A percentile compares a stretch with the other conserved stretches of the same genome.
Conservation (phyloP, 1,140 invertebrate genomes). For the Drosophila sulfurigaster region DNA sequence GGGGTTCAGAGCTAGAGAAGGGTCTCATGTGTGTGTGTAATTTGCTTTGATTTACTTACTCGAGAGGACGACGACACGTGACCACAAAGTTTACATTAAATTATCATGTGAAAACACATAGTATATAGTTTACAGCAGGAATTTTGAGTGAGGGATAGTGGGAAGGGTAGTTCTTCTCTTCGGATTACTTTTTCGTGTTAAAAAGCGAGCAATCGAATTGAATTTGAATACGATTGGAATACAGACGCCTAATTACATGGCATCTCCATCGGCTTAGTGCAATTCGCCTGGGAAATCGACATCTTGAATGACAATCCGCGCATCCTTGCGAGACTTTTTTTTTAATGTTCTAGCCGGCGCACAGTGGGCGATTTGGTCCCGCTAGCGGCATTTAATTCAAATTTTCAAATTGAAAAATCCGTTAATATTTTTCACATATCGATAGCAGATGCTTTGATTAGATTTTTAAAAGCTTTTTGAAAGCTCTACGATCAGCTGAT, state of each 20-base stretch:
- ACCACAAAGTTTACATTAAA: conserved; percentile 80
- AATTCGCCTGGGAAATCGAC: conserved; percentile 80
- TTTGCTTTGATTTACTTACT: conserved; percentile 75
- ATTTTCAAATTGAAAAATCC: no score
- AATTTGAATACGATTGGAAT: conserved; percentile 28
- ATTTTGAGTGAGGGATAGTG: conserved; percentile 4
- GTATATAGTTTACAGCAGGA: conserved; percentile 46
- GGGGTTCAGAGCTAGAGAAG: conserved; percentile 10
- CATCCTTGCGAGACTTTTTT: conserved; percentile 9
- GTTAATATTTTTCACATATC: no score
- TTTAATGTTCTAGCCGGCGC: conserved; percentile 23
- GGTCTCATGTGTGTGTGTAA: conserved; percentile 55
- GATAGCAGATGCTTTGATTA: no score
- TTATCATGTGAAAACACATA: conserved; percentile 63
- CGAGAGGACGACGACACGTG: conserved; percentile 61
- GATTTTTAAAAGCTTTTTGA: no score
- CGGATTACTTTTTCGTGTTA: conserved; percentile 16
- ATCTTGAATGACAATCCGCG: conserved; percentile 53
- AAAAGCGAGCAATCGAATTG: conserved; percentile 45
- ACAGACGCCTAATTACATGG: conserved; percentile 67
- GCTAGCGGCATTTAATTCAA: no score
- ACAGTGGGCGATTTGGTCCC: no score
- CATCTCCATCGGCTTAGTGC: conserved; percentile 66
- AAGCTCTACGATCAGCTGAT: no score
- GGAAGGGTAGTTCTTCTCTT: neutral